Conservation (phyloP, 2,113 vertebrate genomes). For the Barnardius zonarius region DNA sequence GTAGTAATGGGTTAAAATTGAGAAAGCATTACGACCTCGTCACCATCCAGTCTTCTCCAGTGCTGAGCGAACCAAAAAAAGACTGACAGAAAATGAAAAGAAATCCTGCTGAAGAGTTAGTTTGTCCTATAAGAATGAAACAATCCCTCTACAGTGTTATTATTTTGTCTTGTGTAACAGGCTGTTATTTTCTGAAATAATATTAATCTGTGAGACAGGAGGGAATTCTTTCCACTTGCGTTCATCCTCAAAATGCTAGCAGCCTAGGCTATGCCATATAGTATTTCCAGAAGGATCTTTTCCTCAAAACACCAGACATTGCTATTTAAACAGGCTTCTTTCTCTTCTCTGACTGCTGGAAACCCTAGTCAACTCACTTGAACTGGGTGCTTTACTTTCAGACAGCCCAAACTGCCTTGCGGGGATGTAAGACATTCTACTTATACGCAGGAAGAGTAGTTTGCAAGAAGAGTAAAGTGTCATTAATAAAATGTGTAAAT, state of each 20-base stretch:
- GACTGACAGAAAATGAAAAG: neutral
- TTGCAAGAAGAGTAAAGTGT: neutral
- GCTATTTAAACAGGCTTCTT: neutral
- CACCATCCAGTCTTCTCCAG: neutral
- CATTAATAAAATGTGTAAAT: neutral
- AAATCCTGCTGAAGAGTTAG: neutral
- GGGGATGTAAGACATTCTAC: neutral
- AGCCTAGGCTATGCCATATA: neutral
- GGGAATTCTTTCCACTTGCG: slow-evolving; percentile 7
- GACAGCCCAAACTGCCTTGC: neutral
- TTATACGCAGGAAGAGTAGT: neutral
- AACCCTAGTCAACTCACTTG: neutral
- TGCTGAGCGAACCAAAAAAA: neutral
- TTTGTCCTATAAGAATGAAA: neutral
- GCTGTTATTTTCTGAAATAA: slow-evolving; percentile 11
- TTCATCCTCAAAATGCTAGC: neutral
- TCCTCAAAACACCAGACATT: neutral
- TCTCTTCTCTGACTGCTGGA: neutral
- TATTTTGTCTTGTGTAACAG: neutral
- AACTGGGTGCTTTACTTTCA: neutral
- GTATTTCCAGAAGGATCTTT: neutral
- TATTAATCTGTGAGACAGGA: neutral
- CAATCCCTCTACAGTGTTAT: neutral
- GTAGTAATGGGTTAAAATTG: neutral
- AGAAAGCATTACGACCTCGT: neutral